A percentile compares a stretch with the other conserved stretches of the same genome.
Conservation (phyloP, 2,888 invertebrate genomes). For the Bellardia bayeri region DNA sequence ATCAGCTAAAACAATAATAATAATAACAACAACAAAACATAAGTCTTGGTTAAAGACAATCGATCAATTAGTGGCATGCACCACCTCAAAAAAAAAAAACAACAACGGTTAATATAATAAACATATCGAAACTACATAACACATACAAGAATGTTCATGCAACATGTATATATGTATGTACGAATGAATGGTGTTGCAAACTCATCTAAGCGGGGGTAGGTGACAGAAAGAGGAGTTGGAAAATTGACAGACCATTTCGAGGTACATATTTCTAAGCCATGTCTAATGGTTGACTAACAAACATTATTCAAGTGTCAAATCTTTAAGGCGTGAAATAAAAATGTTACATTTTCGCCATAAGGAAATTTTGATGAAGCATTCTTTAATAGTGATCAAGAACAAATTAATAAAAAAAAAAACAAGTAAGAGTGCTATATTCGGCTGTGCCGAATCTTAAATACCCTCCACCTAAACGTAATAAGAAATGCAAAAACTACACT, state of each 20-base stretch:
- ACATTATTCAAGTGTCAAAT: conserved; percentile 23
- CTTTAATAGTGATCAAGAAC: no score
- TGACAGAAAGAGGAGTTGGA: conserved; percentile 14
- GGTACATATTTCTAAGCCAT: conserved; percentile 32
- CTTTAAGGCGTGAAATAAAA: conserved; percentile 25
- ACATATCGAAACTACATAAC: conserved; percentile 1
- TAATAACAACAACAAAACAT: conserved; percentile 53
- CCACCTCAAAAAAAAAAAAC: conserved; percentile 53
- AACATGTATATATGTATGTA: background rate
- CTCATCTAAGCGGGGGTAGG: conserved; percentile 9
- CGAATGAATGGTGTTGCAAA: background rate
- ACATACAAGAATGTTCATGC: background rate
- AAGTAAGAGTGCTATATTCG: no score
- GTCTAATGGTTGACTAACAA: conserved; percentile 36
- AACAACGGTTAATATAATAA: conserved; percentile 38
- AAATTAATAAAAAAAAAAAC: no score
- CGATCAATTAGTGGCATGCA: conserved; percentile 76
- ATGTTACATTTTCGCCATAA: background rate
- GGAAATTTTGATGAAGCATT: background rate
- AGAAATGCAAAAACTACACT: no score
- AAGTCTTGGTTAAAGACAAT: conserved; percentile 74
- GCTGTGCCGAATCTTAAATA: no score
- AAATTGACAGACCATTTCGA: conserved; percentile 43
- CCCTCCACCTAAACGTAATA: no score
- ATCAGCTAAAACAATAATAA: conserved; percentile 59